Percentiles rank a stretch among this genome's conserved stretches.
Conservation (phyloP, 2,888 invertebrate genomes). For the Ernsta delagoae region DNA sequence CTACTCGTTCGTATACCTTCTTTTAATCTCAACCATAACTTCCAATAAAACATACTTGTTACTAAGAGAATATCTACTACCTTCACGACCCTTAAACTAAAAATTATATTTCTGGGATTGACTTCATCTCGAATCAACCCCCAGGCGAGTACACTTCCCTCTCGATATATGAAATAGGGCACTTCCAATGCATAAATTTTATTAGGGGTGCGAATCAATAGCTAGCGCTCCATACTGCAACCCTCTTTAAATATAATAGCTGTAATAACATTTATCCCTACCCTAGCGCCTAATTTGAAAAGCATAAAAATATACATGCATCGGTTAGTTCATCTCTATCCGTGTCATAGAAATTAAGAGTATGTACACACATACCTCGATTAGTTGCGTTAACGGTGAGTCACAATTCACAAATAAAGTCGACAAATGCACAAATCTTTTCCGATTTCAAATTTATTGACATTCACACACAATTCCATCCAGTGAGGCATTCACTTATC, state of each 20-base stretch:
- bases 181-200: conserved; percentile 73
- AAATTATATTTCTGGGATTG: conserved; percentile 54
- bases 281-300: conserved; percentile 21
- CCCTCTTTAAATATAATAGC: conserved; percentile 62
- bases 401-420: conserved; percentile 6
- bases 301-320: conserved; percentile 27
- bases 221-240: conserved; percentile 56
- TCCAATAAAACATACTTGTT: no score
- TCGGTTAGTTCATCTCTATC: conserved; percentile 11
- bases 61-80: neutral
- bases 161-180: conserved; percentile 71
- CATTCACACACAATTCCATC: conserved; percentile 40
- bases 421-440: conserved; percentile 30
- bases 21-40: neutral
- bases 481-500: conserved; percentile 40
- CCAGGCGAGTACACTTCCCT: conserved; percentile 63
- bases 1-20: no score
- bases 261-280: conserved; percentile 44
- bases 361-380: conserved; percentile 32
- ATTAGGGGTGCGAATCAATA: conserved; percentile 80
- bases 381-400: neutral
- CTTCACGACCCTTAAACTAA: conserved; percentile 3
- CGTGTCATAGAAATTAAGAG: conserved; percentile 19
- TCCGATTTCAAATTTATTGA: conserved; percentile 18
- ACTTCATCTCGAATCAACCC: conserved; percentile 62